Evolutionary conservation across 2,113 vertebrate genomes (phyloP).

Genomic region (Tympanuchus pallidicinctus): DNA sequence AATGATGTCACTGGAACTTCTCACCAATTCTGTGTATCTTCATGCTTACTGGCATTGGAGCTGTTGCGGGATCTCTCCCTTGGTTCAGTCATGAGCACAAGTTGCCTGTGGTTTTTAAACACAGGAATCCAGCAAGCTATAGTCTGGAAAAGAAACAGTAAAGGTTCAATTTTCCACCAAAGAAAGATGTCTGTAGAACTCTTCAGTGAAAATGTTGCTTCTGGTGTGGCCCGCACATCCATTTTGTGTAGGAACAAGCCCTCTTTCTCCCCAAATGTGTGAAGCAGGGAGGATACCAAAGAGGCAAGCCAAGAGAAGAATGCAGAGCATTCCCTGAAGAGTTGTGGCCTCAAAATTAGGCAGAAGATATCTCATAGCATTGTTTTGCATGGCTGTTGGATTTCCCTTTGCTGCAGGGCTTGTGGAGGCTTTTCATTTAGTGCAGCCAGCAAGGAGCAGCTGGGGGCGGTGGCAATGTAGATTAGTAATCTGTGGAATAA

Average conservation of each 20-base stretch:
- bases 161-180: neutral
- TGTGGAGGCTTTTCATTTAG: neutral
- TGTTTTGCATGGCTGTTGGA: neutral
- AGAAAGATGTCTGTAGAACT: neutral
- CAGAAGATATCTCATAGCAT: slow-evolving; percentile 8
- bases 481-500: neutral
- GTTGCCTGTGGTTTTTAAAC: neutral
- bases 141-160: neutral
- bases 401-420: neutral
- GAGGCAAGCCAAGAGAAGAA: slow-evolving; percentile 30
- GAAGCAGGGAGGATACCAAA: neutral
- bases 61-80: neutral
- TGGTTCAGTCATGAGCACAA: neutral
- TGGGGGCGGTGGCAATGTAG: neutral
- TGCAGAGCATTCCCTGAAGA: neutral
- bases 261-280: neutral
- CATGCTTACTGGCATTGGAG: neutral
- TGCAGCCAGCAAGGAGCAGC: neutral
- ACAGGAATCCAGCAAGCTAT: neutral
- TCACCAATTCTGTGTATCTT: neutral
- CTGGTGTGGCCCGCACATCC: neutral
- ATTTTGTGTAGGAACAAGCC: neutral
- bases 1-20: neutral
- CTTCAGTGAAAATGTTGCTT: neutral
- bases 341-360: slow-evolving; percentile 28